Conservation (phyloP, 2,888 invertebrate species). For the Mythimna lalbum region DNA sequence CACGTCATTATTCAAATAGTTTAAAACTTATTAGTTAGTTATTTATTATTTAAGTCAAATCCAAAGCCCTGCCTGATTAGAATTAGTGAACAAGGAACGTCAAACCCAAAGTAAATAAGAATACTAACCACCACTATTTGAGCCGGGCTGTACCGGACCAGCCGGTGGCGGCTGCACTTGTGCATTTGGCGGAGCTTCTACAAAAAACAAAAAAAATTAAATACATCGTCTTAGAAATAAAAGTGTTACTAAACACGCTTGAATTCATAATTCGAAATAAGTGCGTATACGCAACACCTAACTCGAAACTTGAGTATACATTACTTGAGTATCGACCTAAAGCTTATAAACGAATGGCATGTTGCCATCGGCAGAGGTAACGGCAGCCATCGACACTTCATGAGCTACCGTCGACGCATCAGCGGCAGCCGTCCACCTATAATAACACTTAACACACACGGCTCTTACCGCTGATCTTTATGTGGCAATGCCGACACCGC, state of each 20-base stretch:
- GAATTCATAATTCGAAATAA: neutral
- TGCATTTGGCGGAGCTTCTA: constrained; percentile 43
- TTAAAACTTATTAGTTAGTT: constrained; percentile 20
- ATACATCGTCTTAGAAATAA: neutral
- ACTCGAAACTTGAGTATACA: too few relatives aligned
- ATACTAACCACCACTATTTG: constrained; percentile 57
- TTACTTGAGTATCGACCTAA: too few relatives aligned
- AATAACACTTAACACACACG: too few relatives aligned
- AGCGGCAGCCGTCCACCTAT: too few relatives aligned
- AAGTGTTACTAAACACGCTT: neutral
- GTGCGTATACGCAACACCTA: too few relatives aligned
- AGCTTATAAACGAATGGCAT: too few relatives aligned
- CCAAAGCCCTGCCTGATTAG: neutral
- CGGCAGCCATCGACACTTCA: too few relatives aligned
- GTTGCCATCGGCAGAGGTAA: too few relatives aligned
- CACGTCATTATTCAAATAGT: constrained; percentile 23
- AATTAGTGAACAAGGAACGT: constrained; percentile 31
- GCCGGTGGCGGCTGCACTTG: constrained; percentile 63
- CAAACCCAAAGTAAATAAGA: constrained; percentile 5
- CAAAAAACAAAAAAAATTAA: constrained; percentile 21
- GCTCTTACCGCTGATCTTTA: too few relatives aligned
- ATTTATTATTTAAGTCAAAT: constrained; percentile 11
- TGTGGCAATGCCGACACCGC: too few relatives aligned
- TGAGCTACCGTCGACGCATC: too few relatives aligned
- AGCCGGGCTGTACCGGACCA: constrained; percentile 66